These are phyloP conservation scores for Hippolais icterina DNA, from an alignment of 2,113 vertebrate genomes.

Conservation along the genomic window DNA sequence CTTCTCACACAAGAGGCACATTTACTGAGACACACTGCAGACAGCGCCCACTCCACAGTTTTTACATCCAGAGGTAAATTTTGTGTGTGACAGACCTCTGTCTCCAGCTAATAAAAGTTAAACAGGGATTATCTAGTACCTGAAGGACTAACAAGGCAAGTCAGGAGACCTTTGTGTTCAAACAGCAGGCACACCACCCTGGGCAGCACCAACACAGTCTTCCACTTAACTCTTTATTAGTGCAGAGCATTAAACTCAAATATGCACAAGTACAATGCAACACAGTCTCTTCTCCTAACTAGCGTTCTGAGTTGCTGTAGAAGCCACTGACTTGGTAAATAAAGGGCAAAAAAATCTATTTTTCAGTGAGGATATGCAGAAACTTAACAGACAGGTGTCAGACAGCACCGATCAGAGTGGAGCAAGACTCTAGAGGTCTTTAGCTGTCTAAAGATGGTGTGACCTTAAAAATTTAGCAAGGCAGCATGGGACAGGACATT, in stretches of 20 bases:
- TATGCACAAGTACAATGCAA: not conserved
- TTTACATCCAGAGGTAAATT: not conserved
- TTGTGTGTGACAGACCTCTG: not conserved
- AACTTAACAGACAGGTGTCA: not conserved
- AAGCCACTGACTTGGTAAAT: not conserved
- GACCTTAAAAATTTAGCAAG: not conserved
- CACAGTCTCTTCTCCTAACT: not conserved
- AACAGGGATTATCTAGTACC: not conserved
- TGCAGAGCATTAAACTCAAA: not conserved
- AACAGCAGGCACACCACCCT: not conserved
- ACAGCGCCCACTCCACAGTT: not conserved
- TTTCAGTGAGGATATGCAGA: not conserved
- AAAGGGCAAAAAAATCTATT: not conserved
- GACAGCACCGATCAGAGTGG: not conserved
- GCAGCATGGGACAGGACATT: not conserved
- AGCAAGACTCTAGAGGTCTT: not conserved
- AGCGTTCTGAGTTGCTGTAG: not conserved
- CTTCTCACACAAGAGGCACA: not conserved
- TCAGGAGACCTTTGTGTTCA: not conserved
- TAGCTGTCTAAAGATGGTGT: not conserved
- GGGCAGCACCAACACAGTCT: not conserved
- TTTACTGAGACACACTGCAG: not conserved
- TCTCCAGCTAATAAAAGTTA: not conserved
- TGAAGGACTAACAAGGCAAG: not conserved
- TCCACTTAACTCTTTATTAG: not conserved